Evolutionary conservation across 1,140 invertebrate genomes (phyloP).

Genomic region (Aphaenogaster floridana): DNA sequence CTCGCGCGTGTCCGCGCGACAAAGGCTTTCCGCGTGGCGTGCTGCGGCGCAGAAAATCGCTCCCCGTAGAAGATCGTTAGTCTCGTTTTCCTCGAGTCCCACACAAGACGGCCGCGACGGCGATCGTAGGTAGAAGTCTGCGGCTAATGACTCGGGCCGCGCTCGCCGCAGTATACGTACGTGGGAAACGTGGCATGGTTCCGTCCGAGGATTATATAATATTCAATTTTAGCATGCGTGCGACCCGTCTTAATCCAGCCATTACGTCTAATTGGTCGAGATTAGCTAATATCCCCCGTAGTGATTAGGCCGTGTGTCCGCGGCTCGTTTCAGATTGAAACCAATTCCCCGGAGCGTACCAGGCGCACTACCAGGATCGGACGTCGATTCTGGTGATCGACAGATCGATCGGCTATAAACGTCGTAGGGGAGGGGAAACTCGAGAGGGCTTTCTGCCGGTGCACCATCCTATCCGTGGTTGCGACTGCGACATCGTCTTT

Average conservation of each 20-base stretch:
- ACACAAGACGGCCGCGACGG: slow-evolving; percentile 24
- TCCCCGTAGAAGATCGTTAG: slow-evolving; percentile 50
- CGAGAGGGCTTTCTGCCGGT: neutral
- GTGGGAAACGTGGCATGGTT: slow-evolving; percentile 70
- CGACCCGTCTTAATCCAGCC: slow-evolving; percentile 79
- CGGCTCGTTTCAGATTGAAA: slow-evolving; percentile 77
- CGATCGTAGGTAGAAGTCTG: slow-evolving; percentile 60
- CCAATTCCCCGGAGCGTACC: slow-evolving; percentile 73
- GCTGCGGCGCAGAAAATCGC: slow-evolving; percentile 53
- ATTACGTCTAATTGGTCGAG: slow-evolving; percentile 81
- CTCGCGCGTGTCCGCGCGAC: slow-evolving; percentile 50
- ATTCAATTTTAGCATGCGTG: slow-evolving; percentile 80
- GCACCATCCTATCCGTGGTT: neutral
- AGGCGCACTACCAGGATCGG: slow-evolving; percentile 32
- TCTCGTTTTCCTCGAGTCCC: slow-evolving; percentile 67
- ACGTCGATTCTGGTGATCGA: slow-evolving; percentile 60
- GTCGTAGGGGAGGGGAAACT: neutral
- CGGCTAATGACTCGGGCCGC: slow-evolving; percentile 50
- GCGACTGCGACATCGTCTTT: neutral
- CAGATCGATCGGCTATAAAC: slow-evolving; percentile 59
- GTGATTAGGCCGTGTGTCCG: slow-evolving; percentile 77
- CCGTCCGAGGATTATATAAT: slow-evolving; percentile 76
- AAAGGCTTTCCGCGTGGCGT: slow-evolving; percentile 55
- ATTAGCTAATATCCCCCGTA: slow-evolving; percentile 81
- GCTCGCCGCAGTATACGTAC: slow-evolving; percentile 63